Evolutionary conservation across 1,140 invertebrate species (phyloP), one percentile per base, ranked within the genome.

Genomic region (Teleogryllus occipitalis): DNA sequence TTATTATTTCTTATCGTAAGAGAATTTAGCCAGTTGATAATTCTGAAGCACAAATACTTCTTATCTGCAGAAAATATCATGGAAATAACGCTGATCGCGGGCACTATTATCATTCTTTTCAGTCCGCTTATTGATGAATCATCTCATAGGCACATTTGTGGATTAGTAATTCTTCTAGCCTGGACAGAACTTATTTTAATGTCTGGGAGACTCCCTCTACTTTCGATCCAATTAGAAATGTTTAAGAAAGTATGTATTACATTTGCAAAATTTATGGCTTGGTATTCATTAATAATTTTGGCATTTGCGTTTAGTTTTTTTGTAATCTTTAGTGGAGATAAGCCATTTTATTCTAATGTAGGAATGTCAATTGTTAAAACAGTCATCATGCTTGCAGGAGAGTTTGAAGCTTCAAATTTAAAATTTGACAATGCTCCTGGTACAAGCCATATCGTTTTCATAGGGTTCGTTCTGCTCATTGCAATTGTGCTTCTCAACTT

Each of bases 301-400:
- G 94, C 94, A 3, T 96, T 95, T 84, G 93, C 92, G 1, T 83
- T 95, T 46, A 93, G 93, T 82, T 96, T 95, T 83, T 94, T 91
- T 82, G 90, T 91, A 15, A 84, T 95, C 15, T 94, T 94, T 82
- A 88, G 88, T 18, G 82, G 84, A 48, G 82, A 84, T 7, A 76
- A 80, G 15, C 46, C 27, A 14, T 80, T 80, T 22, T 94, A 94
- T 80, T 85, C 85, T 3, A 88, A 90, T 85, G 90, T 91, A 7
- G 90, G 89, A 8, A 85, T 88, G 47, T 91, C 93, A 0, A 83
- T 95, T 7, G 93, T 95, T 80, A 95, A 95, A 86, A 94, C 93
- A 0, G 90, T 94, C 22, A 91, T 94, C 3, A 95, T 95, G 94
- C 87, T 95, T 27, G 94, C 93, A 0, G 94, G 94, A 18, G 94